Evolutionary conservation across 2,888 invertebrate genomes (phyloP).

Genomic region (Syrphus vitripennis): DNA sequence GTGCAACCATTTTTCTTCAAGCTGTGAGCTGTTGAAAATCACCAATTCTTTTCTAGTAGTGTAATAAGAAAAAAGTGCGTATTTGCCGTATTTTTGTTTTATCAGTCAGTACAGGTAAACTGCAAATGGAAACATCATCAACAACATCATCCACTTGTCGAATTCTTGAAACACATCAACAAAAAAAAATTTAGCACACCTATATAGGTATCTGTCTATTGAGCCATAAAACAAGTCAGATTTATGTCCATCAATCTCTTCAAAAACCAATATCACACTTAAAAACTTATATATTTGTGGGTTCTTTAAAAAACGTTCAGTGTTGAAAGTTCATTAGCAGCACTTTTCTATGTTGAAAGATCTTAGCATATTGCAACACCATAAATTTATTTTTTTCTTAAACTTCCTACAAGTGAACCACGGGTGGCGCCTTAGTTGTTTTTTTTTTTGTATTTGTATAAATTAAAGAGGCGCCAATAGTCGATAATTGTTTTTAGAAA

Average conservation of each 20-base stretch:
- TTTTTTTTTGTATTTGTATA: background rate
- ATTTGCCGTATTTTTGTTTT: too few relatives aligned
- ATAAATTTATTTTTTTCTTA: background rate
- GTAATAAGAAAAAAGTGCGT: too few relatives aligned
- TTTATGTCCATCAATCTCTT: background rate
- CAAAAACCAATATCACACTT: background rate
- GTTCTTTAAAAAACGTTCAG: background rate
- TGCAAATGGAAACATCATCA: background rate
- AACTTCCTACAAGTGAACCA: background rate
- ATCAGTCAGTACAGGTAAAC: background rate
- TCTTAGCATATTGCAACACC: constrained; percentile 16
- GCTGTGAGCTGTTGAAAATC: too few relatives aligned
- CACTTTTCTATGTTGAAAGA: constrained; percentile 9
- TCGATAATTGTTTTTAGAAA: constrained; percentile 36
- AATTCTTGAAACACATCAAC: background rate
- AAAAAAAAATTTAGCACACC: background rate
- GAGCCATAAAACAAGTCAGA: background rate
- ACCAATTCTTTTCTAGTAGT: too few relatives aligned
- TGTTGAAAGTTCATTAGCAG: constrained; percentile 12
- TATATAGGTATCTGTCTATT: background rate
- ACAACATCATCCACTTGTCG: background rate
- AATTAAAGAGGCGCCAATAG: constrained; percentile 35
- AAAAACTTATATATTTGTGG: background rate
- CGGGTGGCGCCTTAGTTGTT: constrained; percentile 11
- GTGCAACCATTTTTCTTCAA: too few relatives aligned